phyloP scores from a whole-genome alignment of 2,888 invertebrate species.

The Drosophila paramelanica region DNA sequence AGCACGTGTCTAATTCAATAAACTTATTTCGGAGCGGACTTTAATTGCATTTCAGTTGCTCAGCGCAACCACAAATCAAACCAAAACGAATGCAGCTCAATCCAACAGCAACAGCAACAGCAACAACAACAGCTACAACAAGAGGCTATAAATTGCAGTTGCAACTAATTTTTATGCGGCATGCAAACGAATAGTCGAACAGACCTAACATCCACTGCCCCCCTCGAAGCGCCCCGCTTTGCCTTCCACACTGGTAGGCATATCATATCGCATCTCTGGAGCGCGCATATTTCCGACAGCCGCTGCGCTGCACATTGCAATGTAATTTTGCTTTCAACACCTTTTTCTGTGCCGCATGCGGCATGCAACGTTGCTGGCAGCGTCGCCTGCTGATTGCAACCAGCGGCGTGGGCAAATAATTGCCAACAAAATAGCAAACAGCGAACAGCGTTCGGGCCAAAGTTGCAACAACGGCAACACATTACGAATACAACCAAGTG shows the following conservation, averaged over 20 bases:
- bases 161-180: constrained; percentile 75
- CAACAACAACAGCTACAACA: constrained; percentile 26
- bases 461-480: constrained; percentile 33
- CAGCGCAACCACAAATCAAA: constrained; percentile 52
- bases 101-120: constrained; percentile 28
- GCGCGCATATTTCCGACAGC: constrained; percentile 74
- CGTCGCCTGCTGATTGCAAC: constrained; percentile 68
- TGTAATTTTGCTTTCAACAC: constrained; percentile 81
- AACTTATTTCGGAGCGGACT: constrained; percentile 55
- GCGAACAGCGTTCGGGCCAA: constrained; percentile 45
- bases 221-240: constrained; percentile 6
- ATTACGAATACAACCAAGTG: constrained; percentile 51
- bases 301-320: constrained; percentile 65
- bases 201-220: constrained; percentile 3
- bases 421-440: constrained; percentile 68
- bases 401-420: constrained; percentile 79
- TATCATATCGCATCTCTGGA: constrained; percentile 76
- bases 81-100: constrained; percentile 59
- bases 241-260: constrained; percentile 36
- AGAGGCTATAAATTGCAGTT: constrained; percentile 68
- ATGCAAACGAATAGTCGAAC: constrained; percentile 65
- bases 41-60: constrained; percentile 64
- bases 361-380: constrained; percentile 59
- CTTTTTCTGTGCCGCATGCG: constrained; percentile 60
- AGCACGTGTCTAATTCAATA: constrained; percentile 79